Evolutionary conservation across 2,888 invertebrate genomes (phyloP), one percentile per base, ranked within the genome.

Genomic region (Thysanoteuthis rhombus): DNA sequence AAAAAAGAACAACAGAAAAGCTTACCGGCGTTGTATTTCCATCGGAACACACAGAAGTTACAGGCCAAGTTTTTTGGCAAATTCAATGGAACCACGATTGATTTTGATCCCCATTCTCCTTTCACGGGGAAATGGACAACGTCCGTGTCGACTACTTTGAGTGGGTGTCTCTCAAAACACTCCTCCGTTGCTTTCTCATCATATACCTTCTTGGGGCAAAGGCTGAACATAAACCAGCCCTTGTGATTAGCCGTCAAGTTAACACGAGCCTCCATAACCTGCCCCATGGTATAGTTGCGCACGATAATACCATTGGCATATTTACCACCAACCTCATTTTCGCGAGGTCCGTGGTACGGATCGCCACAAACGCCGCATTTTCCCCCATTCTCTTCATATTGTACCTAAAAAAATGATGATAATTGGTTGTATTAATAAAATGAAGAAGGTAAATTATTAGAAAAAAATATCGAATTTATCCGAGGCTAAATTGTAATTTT

Each of bases 301-400:
- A 96, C 96, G 40, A 97, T 96, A 25, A 96, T 95, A 39, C 97
- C 97, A 75, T 95, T 96, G 28, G 96, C 97, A 94, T 96, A 97
- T 94, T 95, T 96, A 5, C 97, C 97, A 6, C 97, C 96, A 22
- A 95, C 95, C 95, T 97, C 97, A 94, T 97, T 96, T 38, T 95
- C 95, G 32, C 96, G 95, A n/a, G 96, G 96, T 10, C 96, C 96
- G 25, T 96, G 94, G 96, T 98, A 98, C 3, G 99, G 98, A 97
- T 99, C 99, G 0, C 99, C 99, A 96, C 99, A 99, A 92, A 98
- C 97, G 0, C 99, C 99, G 96, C 99, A 99, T 95, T 98, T 98
- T 0, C 99, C 99, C 58, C 95, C 95, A 94, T 96, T 96, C 42
- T 94, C 52, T 38, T 95, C 95, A 93, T 95, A 96, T 93, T 96